Conservation (phyloP, 2,113 vertebrate species). For the Apaloderma vittatum region DNA sequence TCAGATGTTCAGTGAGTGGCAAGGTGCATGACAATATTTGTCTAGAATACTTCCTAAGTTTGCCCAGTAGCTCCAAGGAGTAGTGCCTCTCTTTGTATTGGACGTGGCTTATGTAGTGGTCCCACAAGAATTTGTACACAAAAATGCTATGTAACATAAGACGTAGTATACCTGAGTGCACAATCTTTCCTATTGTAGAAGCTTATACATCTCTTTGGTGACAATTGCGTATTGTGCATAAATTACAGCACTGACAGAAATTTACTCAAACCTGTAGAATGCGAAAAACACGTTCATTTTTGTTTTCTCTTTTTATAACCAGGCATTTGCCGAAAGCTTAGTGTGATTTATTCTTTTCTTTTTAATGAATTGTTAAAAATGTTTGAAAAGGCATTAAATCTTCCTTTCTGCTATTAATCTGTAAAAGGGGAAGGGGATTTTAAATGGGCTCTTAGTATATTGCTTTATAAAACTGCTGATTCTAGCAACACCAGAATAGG, state of each 20-base stretch:
- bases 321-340: constrained; percentile 45
- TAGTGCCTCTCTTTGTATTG: constrained; percentile 1
- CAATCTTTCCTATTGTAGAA: constrained; percentile 12
- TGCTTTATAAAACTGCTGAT: constrained; percentile 84
- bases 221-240: constrained; percentile 44
- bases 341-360: constrained; percentile 76
- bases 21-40: neutral
- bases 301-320: constrained; percentile 56
- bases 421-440: constrained; percentile 69
- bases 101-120: neutral
- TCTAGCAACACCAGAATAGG: constrained; percentile 72
- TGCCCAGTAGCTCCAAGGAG: constrained; percentile 4
- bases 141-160: neutral
- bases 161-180: neutral
- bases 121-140: constrained; percentile 1
- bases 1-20: neutral
- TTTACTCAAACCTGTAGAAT: constrained; percentile 53
- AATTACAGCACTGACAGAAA: constrained; percentile 54
- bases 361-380: constrained; percentile 80
- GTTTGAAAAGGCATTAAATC: constrained; percentile 79
- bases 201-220: constrained; percentile 41
- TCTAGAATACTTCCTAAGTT: constrained; percentile 33
- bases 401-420: constrained; percentile 79
- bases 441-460: constrained; percentile 82
- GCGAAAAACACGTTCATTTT: constrained; percentile 67